Evolutionary conservation across 2,888 invertebrate species (phyloP), one percentile per base, ranked within the genome.

Genomic region (Tinea trinotella): DNA sequence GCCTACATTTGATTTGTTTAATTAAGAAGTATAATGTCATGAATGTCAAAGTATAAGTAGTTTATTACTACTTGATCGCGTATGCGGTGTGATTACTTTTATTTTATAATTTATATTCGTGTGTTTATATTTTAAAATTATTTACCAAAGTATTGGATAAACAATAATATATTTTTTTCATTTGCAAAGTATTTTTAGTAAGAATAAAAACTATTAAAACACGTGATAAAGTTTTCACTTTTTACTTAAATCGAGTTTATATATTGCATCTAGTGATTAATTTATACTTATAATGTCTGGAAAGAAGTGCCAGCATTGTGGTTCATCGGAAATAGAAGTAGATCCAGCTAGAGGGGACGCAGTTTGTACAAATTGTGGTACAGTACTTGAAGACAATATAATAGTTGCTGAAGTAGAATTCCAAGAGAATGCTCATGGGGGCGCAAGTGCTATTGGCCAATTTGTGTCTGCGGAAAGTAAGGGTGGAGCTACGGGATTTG

Each of bases 371-470:
- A 93, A 92, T 68, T 99, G 99, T 82, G 99, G 99, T 19, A 92
- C 95, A 5, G 99, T 99, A 1, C 83, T 99, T 12, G 98, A 99
- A 73, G 97, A 98, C 68, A 96, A 95, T 65, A 92, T 97, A 54
- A 99, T 99, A 68, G 98, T 99, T 18, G 94, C 96, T 1, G 98
- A 99, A 75, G 92, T 98, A 36, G 96, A 97, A 74, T 99, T 98
- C 70, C 95, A 96, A 75, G 99, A 99, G 74, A 93, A 93, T 69
- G 91, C 94, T 6, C 93, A 92, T 68, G 98, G 98, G 19, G 94
- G 93, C 7, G 90, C 92, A 52, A 92, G 93, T 57, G 95, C 96
- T 12, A 91, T 98, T 59, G 98, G 98, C 20, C 97, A 97, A 71
- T 98, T 97, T 82, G 97, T 97, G 0, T 93, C 96, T 2, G 92